Evolutionary conservation across 1,140 invertebrate species (phyloP).

Genomic region (Nasonia longicornis): DNA sequence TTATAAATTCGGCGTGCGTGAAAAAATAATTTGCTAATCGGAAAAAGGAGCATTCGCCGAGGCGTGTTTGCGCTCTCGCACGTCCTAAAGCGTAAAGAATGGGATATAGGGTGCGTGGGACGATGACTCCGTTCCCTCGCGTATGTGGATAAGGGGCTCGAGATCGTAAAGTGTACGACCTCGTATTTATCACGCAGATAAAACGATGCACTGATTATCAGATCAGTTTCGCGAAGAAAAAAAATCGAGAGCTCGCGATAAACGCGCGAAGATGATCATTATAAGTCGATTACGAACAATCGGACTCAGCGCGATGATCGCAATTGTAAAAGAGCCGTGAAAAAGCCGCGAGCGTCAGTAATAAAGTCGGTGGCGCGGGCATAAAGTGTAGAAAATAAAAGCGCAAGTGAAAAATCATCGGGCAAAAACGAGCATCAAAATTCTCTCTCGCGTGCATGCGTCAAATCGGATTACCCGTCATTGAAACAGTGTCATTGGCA

Average conservation of each 20-base stretch:
- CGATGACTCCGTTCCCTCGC: constrained; percentile 35
- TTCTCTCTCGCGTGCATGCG: constrained; percentile 9
- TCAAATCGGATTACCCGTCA: constrained; percentile 43
- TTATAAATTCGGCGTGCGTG: neutral
- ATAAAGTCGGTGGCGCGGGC: neutral
- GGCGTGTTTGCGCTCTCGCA: constrained; percentile 26
- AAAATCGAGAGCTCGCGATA: neutral
- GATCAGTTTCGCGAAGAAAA: neutral
- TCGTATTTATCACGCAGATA: constrained; percentile 69
- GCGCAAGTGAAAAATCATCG: constrained; percentile 28
- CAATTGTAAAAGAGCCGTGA: neutral
- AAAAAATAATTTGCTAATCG: neutral
- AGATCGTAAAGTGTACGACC: constrained; percentile 66
- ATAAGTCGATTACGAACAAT: too few relatives aligned
- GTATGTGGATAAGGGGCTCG: constrained; percentile 34
- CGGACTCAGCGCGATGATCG: neutral
- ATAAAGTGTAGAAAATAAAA: constrained; percentile 15
- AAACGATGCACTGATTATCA: constrained; percentile 62
- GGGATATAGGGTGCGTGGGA: constrained; percentile 4
- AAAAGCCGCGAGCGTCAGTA: neutral
- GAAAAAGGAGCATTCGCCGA: constrained; percentile 29
- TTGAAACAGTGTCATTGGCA: constrained; percentile 45
- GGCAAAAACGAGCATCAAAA: constrained; percentile 20
- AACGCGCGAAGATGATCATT: too few relatives aligned
- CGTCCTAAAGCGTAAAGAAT: neutral